Conservation (phyloP, 2,888 invertebrate genomes). For the Mesorhabditis spiculigera region DNA sequence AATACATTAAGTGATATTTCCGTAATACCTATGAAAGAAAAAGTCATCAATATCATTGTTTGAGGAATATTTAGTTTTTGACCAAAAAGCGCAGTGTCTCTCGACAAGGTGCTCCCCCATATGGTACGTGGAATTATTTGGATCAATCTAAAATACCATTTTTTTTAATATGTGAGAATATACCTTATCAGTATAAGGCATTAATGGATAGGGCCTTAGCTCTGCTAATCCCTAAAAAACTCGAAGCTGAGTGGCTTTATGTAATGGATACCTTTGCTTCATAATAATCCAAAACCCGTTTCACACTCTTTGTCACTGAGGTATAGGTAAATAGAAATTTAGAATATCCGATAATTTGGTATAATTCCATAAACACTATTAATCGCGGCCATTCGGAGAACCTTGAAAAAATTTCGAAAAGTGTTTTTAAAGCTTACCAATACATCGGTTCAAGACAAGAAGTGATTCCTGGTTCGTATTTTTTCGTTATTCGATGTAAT, state of each 20-base stretch:
- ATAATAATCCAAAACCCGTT: neutral
- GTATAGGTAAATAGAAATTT: neutral
- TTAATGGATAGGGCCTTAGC: neutral
- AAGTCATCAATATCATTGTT: conserved; percentile 1
- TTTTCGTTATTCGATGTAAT: neutral
- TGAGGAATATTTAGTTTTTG: conserved; percentile 4
- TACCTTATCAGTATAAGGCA: conserved; percentile 4
- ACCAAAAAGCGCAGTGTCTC: conserved; percentile 4
- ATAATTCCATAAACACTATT: neutral
- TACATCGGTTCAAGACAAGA: neutral
- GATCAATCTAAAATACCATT: neutral
- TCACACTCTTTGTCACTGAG: conserved; percentile 5
- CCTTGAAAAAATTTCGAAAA: neutral
- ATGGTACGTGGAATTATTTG: conserved; percentile 1
- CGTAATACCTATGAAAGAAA: conserved; percentile 1
- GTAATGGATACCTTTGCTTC: neutral
- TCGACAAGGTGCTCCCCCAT: conserved; percentile 1
- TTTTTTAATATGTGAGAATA: neutral
- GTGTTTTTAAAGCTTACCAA: neutral
- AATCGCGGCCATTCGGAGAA: conserved; percentile 3
- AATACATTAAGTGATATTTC: too few species aligned
- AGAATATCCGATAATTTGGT: neutral
- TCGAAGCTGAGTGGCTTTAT: neutral
- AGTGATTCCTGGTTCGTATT: conserved; percentile 1
- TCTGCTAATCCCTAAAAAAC: neutral